A percentile compares a stretch with the other conserved stretches of the same genome.
These are phyloP conservation scores for Drosophila virilis DNA, from an alignment of 1,140 invertebrate species.

Conservation along the genomic window DNA sequence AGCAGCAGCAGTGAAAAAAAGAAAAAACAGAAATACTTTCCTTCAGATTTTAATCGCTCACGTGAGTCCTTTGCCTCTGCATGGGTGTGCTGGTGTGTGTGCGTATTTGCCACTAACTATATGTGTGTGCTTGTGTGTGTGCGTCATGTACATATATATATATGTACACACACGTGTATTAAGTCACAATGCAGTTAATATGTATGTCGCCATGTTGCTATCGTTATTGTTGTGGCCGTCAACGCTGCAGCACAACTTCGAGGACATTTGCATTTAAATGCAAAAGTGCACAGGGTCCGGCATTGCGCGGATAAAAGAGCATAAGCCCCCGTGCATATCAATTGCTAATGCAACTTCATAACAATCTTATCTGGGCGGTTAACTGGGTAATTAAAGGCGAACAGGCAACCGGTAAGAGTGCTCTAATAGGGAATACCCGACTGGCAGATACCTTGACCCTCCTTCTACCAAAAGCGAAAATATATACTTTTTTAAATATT, in stretches of 20 bases:
- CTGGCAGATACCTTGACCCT: no score
- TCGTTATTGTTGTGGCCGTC: conserved; percentile 47
- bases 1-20: conserved; percentile 24
- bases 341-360: conserved; percentile 20
- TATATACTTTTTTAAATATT: no score
- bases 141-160: conserved; percentile 47
- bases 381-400: not conserved
- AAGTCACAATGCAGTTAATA: conserved; percentile 69
- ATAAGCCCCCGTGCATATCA: conserved; percentile 4
- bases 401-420: not conserved
- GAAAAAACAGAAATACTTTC: conserved; percentile 75
- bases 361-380: conserved; percentile 17
- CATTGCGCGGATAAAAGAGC: conserved; percentile 1
- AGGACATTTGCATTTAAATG: conserved; percentile 60
- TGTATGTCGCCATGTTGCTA: conserved; percentile 71
- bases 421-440: not conserved
- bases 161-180: conserved; percentile 31
- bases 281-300: not conserved
- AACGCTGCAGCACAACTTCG: conserved; percentile 46
- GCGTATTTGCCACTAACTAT: conserved; percentile 25
- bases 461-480: no score
- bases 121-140: conserved; percentile 14
- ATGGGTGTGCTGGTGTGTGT: conserved; percentile 15
- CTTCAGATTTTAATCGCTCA: conserved; percentile 82
- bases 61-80: conserved; percentile 64